These are phyloP conservation scores for Spizella passerina DNA, from an alignment of 2,797 vertebrate species.

Conservation along the genomic window DNA sequence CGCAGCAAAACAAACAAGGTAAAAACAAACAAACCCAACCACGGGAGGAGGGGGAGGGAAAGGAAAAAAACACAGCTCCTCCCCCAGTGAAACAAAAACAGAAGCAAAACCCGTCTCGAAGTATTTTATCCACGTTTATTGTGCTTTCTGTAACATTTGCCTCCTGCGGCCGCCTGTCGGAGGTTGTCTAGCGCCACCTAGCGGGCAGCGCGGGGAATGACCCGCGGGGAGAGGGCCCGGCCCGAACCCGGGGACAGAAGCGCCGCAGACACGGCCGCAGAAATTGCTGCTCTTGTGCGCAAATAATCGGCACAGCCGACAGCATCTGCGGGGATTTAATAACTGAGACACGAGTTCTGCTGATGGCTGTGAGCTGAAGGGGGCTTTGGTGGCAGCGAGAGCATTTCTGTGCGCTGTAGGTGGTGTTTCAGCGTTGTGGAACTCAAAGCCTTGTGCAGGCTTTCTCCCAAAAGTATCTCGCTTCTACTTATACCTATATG, in stretches of 20 bases:
- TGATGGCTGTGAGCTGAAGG: slow-evolving; percentile 43
- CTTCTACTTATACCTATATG: neutral
- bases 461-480: slow-evolving; percentile 21
- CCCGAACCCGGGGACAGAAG: neutral
- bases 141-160: rapidly evolving
- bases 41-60: neutral
- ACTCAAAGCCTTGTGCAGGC: neutral
- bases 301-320: slow-evolving; percentile 41
- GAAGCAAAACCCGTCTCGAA: rapidly evolving
- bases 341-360: slow-evolving; percentile 24
- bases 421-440: neutral
- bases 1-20: rapidly evolving
- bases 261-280: neutral
- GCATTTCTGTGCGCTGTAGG: neutral
- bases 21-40: neutral
- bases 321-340: slow-evolving; percentile 32
- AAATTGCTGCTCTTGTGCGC: neutral
- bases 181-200: slow-evolving; percentile 75
- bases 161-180: neutral
- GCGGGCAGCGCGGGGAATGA: neutral
- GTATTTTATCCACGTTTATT: rapidly evolving
- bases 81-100: rapidly evolving
- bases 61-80: neutral
- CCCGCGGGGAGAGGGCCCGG: neutral
- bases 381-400: neutral